A percentile compares a stretch with the other conserved stretches of the same genome.
Evolutionary conservation across 23 tunicate genomes (phyloP).

Genomic region (Aplidium turbinatum): DNA sequence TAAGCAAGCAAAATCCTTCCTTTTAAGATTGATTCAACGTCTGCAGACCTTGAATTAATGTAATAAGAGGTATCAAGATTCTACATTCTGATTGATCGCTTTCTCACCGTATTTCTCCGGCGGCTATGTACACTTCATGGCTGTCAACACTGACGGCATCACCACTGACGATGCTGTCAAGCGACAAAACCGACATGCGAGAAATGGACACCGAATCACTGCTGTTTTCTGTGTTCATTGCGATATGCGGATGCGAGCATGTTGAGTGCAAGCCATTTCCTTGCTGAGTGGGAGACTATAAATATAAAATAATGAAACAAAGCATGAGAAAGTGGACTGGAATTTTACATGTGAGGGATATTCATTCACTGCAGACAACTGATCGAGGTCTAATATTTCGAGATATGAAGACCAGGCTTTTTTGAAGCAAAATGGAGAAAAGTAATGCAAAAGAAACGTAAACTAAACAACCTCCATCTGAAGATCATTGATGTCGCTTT

Average conservation of each 20-base stretch:
- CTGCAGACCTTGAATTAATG: too few species aligned
- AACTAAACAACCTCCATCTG: slow-evolving; percentile 72
- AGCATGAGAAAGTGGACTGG: too few species aligned
- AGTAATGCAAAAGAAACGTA: too few species aligned
- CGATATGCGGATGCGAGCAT: slow-evolving; percentile 8
- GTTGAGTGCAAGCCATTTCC: neutral
- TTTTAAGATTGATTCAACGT: too few species aligned
- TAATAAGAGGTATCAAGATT: too few species aligned
- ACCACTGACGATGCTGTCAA: slow-evolving; percentile 90
- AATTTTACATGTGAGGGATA: too few species aligned
- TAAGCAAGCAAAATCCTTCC: too few species aligned
- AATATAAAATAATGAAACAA: neutral
- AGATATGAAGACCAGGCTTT: too few species aligned
- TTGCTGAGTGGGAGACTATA: slow-evolving; percentile 70
- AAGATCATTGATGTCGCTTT: slow-evolving; percentile 87
- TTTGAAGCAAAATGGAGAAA: too few species aligned
- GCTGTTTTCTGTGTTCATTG: slow-evolving; percentile 50
- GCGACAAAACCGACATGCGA: slow-evolving; percentile 88
- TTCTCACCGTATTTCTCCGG: slow-evolving; percentile 88
- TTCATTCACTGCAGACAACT: too few species aligned
- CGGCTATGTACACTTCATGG: slow-evolving; percentile 84
- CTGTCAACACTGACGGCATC: slow-evolving; percentile 80
- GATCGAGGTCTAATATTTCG: too few species aligned
- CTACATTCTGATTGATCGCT: too few species aligned
- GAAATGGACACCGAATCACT: slow-evolving; percentile 94